Percentiles rank a stretch among this genome's conserved stretches.
These are phyloP conservation scores for Phenganax stokvisi DNA, from an alignment of 92 coral and sea anemone species.

Conservation along the genomic window DNA sequence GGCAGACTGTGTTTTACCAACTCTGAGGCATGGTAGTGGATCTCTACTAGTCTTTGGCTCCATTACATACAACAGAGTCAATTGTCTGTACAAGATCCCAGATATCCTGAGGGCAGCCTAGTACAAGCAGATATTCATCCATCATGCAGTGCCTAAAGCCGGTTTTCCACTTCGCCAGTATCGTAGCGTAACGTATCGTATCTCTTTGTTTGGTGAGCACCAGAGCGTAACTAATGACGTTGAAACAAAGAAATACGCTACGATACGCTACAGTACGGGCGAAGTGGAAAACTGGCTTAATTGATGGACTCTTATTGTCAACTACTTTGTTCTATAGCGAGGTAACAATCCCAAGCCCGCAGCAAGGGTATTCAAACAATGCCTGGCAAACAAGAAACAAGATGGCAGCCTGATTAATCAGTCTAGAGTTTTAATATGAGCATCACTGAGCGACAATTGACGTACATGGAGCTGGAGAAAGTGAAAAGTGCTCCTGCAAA, in stretches of 20 bases:
- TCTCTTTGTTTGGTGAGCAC: too few species aligned
- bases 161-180: too few species aligned
- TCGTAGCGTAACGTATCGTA: too few species aligned
- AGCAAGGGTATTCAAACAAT: background rate
- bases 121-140: background rate
- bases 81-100: background rate
- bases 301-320: background rate
- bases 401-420: background rate
- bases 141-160: background rate
- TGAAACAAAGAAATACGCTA: too few species aligned
- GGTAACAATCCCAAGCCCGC: background rate
- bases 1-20: background rate
- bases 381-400: background rate
- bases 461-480: background rate
- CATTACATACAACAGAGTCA: background rate
- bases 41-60: background rate
- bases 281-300: too few species aligned
- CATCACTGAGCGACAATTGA: too few species aligned
- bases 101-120: background rate
- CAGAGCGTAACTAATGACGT: too few species aligned
- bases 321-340: background rate
- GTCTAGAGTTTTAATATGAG: background rate
- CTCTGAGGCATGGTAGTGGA: conserved; percentile 1
- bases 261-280: too few species aligned
- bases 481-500: background rate